phyloP scores from a whole-genome alignment of 2,113 vertebrate genomes.

The Harpagus bidentatus region DNA sequence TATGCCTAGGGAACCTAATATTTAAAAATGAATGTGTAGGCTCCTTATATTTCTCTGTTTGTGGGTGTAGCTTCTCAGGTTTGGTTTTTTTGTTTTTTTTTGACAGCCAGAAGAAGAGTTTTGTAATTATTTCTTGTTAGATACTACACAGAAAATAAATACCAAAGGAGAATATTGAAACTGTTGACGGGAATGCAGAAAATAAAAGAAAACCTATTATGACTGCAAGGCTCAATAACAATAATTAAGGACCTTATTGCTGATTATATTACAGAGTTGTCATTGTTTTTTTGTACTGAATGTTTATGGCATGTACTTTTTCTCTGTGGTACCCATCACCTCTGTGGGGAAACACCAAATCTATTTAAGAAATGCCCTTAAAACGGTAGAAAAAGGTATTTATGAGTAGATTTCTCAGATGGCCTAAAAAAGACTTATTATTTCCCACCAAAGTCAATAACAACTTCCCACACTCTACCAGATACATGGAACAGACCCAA shows the following conservation, averaged over 20 bases:
- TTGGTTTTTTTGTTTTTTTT: not conserved
- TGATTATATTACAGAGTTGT: slow-evolving; percentile 6
- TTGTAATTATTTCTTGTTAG: not conserved
- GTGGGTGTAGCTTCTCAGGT: not conserved
- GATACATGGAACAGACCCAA: not conserved
- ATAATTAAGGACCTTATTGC: slow-evolving; percentile 17
- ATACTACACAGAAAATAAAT: not conserved
- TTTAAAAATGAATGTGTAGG: not conserved
- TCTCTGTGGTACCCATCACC: not conserved
- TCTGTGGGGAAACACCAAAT: not conserved
- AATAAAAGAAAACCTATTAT: not conserved
- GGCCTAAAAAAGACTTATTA: not conserved
- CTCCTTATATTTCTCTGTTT: not conserved
- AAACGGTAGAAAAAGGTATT: not conserved
- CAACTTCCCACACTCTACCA: not conserved
- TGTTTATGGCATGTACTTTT: not conserved
- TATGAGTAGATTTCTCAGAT: not conserved
- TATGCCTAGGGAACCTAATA: not conserved
- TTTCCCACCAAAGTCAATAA: not conserved
- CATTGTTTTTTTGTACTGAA: not conserved
- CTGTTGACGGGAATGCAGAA: not conserved
- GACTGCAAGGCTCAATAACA: not conserved
- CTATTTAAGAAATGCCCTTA: not conserved
- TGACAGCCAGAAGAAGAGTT: not conserved
- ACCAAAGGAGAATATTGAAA: not conserved